A percentile compares a stretch with the other conserved stretches of the same genome.
Conservation (phyloP, 2,797 vertebrate species). For the Parotocinclus haroldoi region DNA sequence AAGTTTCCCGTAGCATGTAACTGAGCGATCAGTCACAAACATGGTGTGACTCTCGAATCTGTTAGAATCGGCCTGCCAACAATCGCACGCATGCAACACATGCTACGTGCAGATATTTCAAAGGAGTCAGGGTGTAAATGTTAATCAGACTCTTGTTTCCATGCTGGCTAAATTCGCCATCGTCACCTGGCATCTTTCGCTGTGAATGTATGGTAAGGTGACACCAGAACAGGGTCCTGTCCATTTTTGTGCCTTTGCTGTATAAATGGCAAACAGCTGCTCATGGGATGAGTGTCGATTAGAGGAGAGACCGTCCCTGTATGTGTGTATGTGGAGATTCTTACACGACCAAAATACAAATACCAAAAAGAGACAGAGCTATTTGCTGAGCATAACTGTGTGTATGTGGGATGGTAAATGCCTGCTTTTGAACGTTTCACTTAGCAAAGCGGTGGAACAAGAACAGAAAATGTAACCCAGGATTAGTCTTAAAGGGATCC, state of each 20-base stretch:
- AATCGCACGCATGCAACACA: constrained; percentile 33
- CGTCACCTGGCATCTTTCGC: constrained; percentile 1
- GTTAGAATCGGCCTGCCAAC: constrained; percentile 36
- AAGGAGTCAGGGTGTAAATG: constrained; percentile 5
- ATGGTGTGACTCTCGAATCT: constrained; percentile 15
- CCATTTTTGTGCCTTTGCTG: neutral
- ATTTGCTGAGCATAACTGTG: too few species aligned
- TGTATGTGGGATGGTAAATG: too few species aligned
- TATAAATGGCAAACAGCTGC: constrained; percentile 6
- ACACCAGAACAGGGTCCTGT: neutral
- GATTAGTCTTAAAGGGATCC: too few species aligned
- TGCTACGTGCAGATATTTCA: constrained; percentile 23
- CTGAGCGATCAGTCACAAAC: neutral
- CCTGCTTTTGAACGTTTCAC: too few species aligned
- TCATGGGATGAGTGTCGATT: constrained; percentile 9
- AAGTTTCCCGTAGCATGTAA: constrained; percentile 7
- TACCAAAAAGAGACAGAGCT: too few species aligned
- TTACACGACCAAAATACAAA: too few species aligned
- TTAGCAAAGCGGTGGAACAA: too few species aligned
- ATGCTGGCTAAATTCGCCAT: constrained; percentile 19
- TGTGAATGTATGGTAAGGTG: constrained; percentile 12
- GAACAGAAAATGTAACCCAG: too few species aligned
- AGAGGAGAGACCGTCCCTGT: neutral
- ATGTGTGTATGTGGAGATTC: too few species aligned
- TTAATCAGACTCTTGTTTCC: constrained; percentile 10